Percentiles rank a stretch among this genome's conserved stretches.
Conservation (phyloP, 2,888 invertebrate genomes). For the Aplocera efformata region DNA sequence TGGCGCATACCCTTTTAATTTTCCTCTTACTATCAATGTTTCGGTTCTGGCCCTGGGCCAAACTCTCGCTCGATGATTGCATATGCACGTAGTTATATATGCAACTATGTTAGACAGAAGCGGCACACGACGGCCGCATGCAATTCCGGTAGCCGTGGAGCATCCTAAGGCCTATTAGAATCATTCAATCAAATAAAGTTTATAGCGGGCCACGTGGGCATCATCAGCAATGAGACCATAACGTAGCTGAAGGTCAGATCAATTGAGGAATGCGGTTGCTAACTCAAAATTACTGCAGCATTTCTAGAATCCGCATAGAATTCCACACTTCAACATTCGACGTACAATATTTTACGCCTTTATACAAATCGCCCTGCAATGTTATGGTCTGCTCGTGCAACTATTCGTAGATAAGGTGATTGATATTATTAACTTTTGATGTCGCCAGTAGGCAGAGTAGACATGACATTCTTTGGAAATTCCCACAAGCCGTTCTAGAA, state of each 20-base stretch:
- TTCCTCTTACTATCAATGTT: constrained; percentile 10
- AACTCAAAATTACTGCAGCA: constrained; percentile 17
- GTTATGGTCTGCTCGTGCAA: no score
- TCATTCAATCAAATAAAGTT: constrained; percentile 34
- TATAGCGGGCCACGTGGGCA: constrained; percentile 20
- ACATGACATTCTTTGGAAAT: constrained; percentile 7
- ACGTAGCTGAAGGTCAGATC: constrained; percentile 38
- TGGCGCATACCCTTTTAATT: neutral
- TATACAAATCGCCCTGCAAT: no score
- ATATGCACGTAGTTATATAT: constrained; percentile 4
- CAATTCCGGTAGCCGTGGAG: constrained; percentile 17
- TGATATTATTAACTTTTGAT: constrained; percentile 3
- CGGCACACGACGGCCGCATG: constrained; percentile 5
- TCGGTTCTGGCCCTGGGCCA: constrained; percentile 15
- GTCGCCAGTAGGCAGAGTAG: constrained; percentile 13
- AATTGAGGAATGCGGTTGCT: constrained; percentile 36
- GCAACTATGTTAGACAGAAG: constrained; percentile 10
- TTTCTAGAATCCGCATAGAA: constrained; percentile 14
- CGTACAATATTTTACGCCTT: neutral
- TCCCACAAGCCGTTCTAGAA: constrained; percentile 6
- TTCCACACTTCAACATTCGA: no score
- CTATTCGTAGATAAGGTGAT: no score
- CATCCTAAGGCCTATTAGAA: constrained; percentile 14
- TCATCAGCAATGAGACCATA: constrained; percentile 24
- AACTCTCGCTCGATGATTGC: constrained; percentile 11